These are phyloP conservation scores for Papilio xuthus DNA, from an alignment of 1,140 invertebrate genomes.

Conservation along the genomic window DNA sequence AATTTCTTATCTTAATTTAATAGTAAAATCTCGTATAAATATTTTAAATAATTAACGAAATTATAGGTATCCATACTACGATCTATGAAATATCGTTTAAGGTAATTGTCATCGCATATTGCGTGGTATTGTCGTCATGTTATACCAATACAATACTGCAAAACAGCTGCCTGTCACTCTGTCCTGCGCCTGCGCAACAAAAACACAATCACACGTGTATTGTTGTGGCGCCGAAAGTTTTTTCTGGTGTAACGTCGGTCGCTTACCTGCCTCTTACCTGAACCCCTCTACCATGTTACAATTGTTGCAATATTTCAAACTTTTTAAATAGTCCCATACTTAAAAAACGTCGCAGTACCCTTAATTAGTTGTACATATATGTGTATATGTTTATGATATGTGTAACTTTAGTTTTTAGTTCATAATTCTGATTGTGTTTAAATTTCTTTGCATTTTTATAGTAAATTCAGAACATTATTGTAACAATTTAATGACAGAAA, in stretches of 20 bases:
- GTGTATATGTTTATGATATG: too few relatives aligned
- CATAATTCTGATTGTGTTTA: too few relatives aligned
- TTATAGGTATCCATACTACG: not conserved
- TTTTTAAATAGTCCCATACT: not conserved
- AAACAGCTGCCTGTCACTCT: conserved; percentile 13
- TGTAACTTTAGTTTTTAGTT: too few relatives aligned
- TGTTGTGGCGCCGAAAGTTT: conserved; percentile 27
- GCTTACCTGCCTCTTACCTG: conserved; percentile 20
- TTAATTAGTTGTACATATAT: too few relatives aligned
- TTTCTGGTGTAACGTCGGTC: conserved; percentile 5
- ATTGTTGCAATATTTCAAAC: conserved; percentile 21
- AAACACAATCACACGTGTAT: conserved; percentile 14
- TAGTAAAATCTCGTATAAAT: not conserved
- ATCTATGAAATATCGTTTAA: not conserved
- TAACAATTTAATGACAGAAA: too few relatives aligned
- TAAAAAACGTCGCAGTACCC: not conserved
- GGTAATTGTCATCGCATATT: not conserved
- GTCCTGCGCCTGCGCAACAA: not conserved
- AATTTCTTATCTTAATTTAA: not conserved
- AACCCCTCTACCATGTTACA: not conserved
- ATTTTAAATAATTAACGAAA: not conserved
- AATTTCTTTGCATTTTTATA: too few relatives aligned
- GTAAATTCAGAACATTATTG: too few relatives aligned
- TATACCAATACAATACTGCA: not conserved
- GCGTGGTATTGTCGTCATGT: not conserved